Percentiles rank a stretch among this genome's conserved stretches.
phyloP scores from a whole-genome alignment of 1,140 invertebrate species.

The Leptonema lineaticorne region DNA sequence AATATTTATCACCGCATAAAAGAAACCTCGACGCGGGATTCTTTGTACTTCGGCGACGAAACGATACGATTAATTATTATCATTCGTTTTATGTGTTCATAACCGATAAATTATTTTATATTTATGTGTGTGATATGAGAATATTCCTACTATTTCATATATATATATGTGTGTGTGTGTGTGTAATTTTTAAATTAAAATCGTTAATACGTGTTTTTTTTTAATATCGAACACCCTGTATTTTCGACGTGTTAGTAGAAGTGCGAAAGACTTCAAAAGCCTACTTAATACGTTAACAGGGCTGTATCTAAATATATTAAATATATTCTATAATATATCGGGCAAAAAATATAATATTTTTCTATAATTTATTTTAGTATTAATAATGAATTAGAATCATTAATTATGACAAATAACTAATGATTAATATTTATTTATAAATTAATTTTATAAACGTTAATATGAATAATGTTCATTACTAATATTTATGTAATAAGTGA shows the following conservation, averaged over 20 bases:
- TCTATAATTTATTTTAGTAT: too few relatives aligned
- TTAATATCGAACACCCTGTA: conserved; percentile 19
- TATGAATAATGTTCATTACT: too few relatives aligned
- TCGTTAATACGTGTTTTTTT: background rate
- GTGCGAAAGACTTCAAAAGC: background rate
- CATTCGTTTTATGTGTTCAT: conserved; percentile 14
- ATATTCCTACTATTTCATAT: background rate
- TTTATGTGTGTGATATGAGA: conserved; percentile 1
- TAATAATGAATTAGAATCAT: too few relatives aligned
- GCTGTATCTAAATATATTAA: too few relatives aligned
- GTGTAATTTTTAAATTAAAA: background rate
- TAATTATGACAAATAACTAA: too few relatives aligned
- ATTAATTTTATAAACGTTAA: too few relatives aligned
- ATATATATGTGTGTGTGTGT: background rate
- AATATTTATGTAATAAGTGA: too few relatives aligned
- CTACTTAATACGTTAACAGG: background rate
- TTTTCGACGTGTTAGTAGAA: conserved; percentile 1
- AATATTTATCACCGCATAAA: background rate
- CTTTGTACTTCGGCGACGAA: conserved; percentile 12
- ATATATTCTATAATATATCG: too few relatives aligned
- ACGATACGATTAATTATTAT: conserved; percentile 15
- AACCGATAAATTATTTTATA: conserved; percentile 4
- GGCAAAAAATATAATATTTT: too few relatives aligned
- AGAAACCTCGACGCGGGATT: background rate
- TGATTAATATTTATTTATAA: too few relatives aligned